phyloP scores from a whole-genome alignment of 2,113 vertebrate species.

The Thamnophis sirtalis region DNA sequence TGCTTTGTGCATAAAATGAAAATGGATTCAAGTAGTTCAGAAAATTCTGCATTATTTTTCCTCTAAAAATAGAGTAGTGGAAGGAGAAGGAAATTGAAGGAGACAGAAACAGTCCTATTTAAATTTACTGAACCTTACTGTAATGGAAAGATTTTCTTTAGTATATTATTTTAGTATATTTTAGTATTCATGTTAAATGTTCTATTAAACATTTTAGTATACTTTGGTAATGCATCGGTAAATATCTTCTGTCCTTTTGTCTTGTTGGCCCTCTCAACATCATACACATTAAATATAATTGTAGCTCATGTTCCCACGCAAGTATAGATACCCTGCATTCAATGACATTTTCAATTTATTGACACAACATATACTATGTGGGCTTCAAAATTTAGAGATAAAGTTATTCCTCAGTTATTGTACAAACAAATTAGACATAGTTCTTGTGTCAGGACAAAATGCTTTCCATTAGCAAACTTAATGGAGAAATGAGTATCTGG shows the following conservation, averaged over 20 bases:
- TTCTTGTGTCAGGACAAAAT: neutral
- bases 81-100: neutral
- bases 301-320: neutral
- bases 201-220: neutral
- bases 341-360: neutral
- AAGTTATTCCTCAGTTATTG: neutral
- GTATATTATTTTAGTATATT: neutral
- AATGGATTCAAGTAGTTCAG: neutral
- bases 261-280: neutral
- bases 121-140: neutral
- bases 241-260: neutral
- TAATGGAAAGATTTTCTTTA: neutral
- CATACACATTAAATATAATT: neutral
- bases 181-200: neutral
- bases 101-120: neutral
- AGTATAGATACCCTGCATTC: neutral
- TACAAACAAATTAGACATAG: neutral
- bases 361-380: neutral
- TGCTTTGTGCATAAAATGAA: neutral
- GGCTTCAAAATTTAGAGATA: neutral
- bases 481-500: neutral
- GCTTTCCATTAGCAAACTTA: neutral
- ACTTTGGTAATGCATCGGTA: neutral
- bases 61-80: neutral
- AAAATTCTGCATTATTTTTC: slow-evolving; percentile 2